Evolutionary conservation across 2,888 invertebrate species (phyloP), one percentile per base, ranked within the genome.

Genomic region (Cephus pygmeus): DNA sequence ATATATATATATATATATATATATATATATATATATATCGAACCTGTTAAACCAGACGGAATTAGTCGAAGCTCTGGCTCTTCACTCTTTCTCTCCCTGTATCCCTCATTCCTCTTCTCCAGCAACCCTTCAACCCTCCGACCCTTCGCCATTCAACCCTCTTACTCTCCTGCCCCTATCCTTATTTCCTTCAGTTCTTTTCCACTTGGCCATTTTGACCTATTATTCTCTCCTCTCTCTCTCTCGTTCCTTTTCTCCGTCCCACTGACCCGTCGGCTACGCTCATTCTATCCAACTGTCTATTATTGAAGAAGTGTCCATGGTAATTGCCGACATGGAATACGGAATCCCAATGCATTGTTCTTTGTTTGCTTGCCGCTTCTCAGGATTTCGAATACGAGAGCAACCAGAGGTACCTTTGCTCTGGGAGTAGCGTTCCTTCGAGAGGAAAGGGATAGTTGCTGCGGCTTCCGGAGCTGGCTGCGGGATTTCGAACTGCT

Each of bases 21-120:
- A 71, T 15, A 34, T 34, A 71, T 15, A 34, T 34, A 71, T 15
- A 34, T 34, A 71, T 71, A 71, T 33, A 71, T 71, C 34, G 40
- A 40, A 76, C 71, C 76, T 73, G 76, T 73, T 73, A 76, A 76
- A 76, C 76, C 76, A 73, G 76, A 76, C 69, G 76, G 31, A 73
- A 76, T 76, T 73, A 73, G 76, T 73, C 56, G 30, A 69, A 73
- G 30, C 30, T 30, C 71, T 33, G 6, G 30, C 33, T 71, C 33
- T 71, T 71, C 71, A 71, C 33, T 33, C 33, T 33, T 71, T 33
- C 71, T n/a, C 71, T 30, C 15, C 15, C 71, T n/a, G 12, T 71
- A 31, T 71, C 33, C 33, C 71, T n/a, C 33, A 12, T 71, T 33
- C 71, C 71, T 12, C 33, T 33, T 30, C n/a, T n/a, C 71, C 71